Evolutionary conservation across 2,113 vertebrate genomes (phyloP), one percentile per base, ranked within the genome.

Genomic region (Catharus minimus): DNA sequence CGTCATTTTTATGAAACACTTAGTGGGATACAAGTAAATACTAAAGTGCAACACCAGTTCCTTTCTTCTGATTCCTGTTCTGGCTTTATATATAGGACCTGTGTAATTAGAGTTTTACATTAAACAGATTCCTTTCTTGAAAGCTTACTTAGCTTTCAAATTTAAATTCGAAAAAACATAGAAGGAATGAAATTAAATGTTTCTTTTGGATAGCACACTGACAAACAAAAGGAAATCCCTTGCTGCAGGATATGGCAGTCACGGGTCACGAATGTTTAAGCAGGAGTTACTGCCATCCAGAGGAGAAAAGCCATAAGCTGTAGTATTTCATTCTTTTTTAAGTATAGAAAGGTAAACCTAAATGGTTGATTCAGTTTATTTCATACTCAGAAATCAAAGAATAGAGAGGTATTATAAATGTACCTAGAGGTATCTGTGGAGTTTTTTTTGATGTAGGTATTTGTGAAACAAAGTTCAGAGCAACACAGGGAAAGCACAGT

Each of bases 271-370:
- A 94, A 82, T 82, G 46, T 96, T 95, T 82, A 84, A 80, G 97
- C 80, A 95, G 96, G 92, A 96, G 93, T 96, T 97, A 97, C 96
- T 96, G 97, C 97, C 97, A 97, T 95, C 97, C 97, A 98, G 97
- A 97, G 97, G 98, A 95, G 76, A 95, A 96, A 95, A 97, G 75
- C 71, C 82, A 86, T 62, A 77, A 93, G 67, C 67, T 89, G 95
- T 87, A 73, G 12, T 33, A 50, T 67, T 94, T 78, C 36, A 61
- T 95, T 95, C 56, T 55, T 84, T 67, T 90, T 93, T 46, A 85
- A 91, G 53, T 22, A 38, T 7, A 79, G 66, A 92, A 91, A 93
- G 52, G 47, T 18, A 81, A 93, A 90, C 38, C 61, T 87, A 95
- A 95, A 66, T 89, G 47, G 38, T 55, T 80, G 71, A 24, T 71